Evolutionary conservation across 2,797 vertebrate genomes (phyloP).

Genomic region (Catharus ustulatus): DNA sequence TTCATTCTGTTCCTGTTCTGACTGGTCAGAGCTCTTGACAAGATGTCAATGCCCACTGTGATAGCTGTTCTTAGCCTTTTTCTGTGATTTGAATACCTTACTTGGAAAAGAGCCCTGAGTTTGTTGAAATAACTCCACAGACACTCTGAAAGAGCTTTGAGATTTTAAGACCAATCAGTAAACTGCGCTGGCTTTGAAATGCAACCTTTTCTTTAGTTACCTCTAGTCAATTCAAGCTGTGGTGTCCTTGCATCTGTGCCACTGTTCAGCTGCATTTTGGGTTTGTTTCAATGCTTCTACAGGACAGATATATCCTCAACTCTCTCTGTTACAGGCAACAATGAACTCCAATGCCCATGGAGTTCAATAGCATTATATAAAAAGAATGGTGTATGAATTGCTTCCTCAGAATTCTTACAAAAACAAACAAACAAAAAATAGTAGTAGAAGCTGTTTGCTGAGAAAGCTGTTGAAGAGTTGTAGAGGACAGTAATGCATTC

Average conservation of each 20-base stretch:
- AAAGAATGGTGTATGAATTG: background rate
- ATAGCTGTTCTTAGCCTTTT: background rate
- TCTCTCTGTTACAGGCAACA: background rate
- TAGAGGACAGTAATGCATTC: background rate
- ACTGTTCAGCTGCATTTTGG: background rate
- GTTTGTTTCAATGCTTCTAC: background rate
- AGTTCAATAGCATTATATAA: background rate
- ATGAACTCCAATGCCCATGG: background rate
- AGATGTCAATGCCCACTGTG: background rate
- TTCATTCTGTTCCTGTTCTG: background rate
- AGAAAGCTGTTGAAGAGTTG: background rate
- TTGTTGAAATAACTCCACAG: background rate
- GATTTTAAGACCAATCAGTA: background rate
- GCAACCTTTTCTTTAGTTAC: background rate
- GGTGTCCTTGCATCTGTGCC: background rate
- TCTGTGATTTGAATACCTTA: background rate
- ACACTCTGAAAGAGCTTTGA: background rate
- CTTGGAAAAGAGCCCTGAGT: background rate
- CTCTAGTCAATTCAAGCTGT: background rate
- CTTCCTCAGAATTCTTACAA: background rate
- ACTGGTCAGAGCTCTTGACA: background rate
- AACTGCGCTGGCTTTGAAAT: background rate
- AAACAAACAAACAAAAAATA: background rate
- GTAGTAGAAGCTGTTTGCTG: background rate
- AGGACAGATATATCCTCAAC: background rate